These are phyloP conservation scores for Pegoplata infirma DNA, from an alignment of 2,888 invertebrate genomes.

Conservation along the genomic window DNA sequence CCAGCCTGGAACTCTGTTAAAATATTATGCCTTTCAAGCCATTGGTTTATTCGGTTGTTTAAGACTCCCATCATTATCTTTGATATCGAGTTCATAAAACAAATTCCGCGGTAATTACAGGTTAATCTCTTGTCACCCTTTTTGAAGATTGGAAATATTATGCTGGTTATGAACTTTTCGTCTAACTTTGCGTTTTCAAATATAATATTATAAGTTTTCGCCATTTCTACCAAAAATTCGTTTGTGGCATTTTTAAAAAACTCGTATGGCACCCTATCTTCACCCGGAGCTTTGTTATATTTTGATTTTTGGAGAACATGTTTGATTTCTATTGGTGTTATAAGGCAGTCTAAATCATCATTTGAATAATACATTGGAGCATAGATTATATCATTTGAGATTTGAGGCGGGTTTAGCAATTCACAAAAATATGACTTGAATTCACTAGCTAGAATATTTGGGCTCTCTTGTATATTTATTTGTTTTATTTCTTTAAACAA, in stretches of 20 bases:
- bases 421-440: neutral
- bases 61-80: constrained; percentile 2
- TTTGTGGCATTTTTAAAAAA: neutral
- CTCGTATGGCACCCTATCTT: too few species aligned
- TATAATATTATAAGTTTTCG: neutral
- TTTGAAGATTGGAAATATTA: constrained; percentile 6
- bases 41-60: neutral
- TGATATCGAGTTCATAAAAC: neutral
- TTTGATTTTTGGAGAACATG: too few species aligned
- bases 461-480: neutral
- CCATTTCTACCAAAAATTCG: neutral
- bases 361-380: neutral
- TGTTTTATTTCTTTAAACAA: neutral
- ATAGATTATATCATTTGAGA: neutral
- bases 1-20: constrained; percentile 8
- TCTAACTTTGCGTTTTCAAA: neutral
- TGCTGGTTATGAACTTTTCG: neutral
- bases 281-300: too few species aligned
- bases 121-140: neutral
- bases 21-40: neutral
- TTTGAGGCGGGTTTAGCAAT: neutral
- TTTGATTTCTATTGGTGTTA: too few species aligned
- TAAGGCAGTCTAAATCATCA: neutral
- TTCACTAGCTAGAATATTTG: neutral
- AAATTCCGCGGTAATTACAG: neutral